Base-by-base conservation (phyloP, 2,113 vertebrate genomes). In the Plotosus lineatus region DNA sequence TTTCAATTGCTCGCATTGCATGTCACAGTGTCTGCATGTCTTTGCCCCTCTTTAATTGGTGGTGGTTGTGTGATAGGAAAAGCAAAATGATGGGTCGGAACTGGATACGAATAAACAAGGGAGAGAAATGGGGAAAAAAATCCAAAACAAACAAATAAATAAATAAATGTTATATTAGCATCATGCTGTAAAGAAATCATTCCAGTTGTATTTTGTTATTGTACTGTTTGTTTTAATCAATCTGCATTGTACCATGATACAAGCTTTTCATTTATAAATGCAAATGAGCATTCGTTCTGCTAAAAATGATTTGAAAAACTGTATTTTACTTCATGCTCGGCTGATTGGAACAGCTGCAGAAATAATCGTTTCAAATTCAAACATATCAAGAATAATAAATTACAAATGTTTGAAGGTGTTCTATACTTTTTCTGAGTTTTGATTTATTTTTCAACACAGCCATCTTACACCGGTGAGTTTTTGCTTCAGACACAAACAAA, bases 261-360 rank as follows among this genome's bases (percentile, higher is more conserved):
- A 19, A 58, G 38, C 74, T 44, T 58, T n/a, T 75, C 42, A 75
- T 75, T 75, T 42, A 8, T 1, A 14, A 19, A 42, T 60, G 74
- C 53, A 58, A 75, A 58, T 56, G 14, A 56, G 73, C 17, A n/a
- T 10, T 58, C 74, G 11, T 44, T 26, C 15, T n/a, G 53, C 74
- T 75, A 75, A 75, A 44, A 36, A 75, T 75, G 74, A 58, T 75
- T 75, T 58, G 40, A 75, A 60, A 58, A 56, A 38, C n/a, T 15
- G 12, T 56, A 23, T 42, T 6, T 2, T 5, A 38, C 53, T 42
- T 75, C 53, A 44, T 26, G 38, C 36, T 38, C 19, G 53, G 73
- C 23, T 58, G n/a, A 42, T 68, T 68, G 65, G 21, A 68, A 26
- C 38, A 40, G 36, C 63, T 66, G n/a, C 38, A 42, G 38, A 65